phyloP scores from a whole-genome alignment of 2,797 vertebrate species.

The Leptatherina wallacei region DNA sequence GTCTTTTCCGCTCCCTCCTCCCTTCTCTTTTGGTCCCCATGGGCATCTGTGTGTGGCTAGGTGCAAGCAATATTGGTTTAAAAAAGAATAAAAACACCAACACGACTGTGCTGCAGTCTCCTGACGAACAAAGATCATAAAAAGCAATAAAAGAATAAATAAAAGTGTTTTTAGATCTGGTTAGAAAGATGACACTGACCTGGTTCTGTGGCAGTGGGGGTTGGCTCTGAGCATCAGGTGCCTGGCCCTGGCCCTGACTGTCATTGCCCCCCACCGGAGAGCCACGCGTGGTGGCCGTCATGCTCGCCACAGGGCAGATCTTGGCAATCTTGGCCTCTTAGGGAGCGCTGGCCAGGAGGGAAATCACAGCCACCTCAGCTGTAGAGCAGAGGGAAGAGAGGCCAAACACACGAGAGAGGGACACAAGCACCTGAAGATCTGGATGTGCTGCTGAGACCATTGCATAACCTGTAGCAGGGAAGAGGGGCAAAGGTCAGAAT shows the following conservation, averaged over 20 bases:
- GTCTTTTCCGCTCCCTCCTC: conserved; percentile 70
- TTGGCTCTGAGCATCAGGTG: conserved; percentile 99
- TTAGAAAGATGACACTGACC: conserved; percentile 78
- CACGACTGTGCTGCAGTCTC: conserved; percentile 48
- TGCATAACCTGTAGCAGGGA: conserved; percentile 92
- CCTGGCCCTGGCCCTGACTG: conserved; percentile 95
- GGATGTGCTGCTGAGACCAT: conserved; percentile 98
- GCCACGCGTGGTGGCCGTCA: conserved; percentile 99
- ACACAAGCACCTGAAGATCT: conserved; percentile 98
- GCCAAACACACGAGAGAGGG: conserved; percentile 92
- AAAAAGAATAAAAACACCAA: background rate
- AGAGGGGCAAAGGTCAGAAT: conserved; percentile 57
- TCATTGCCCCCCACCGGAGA: conserved; percentile 99
- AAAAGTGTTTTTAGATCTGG: background rate
- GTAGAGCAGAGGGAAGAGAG: conserved; percentile 94
- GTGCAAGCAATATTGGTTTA: conserved; percentile 62
- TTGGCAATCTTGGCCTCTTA: conserved; percentile 99
- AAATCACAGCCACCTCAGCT: conserved; percentile 98
- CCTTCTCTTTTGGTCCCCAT: conserved; percentile 59
- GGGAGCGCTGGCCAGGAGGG: conserved; percentile 93
- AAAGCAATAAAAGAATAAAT: background rate
- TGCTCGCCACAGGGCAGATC: conserved; percentile 99
- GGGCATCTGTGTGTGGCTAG: conserved; percentile 72
- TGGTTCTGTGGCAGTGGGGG: conserved; percentile 99
- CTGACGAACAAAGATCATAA: background rate